Base-by-base conservation (phyloP, 2,113 vertebrate species). In the Sturnus vulgaris region DNA sequence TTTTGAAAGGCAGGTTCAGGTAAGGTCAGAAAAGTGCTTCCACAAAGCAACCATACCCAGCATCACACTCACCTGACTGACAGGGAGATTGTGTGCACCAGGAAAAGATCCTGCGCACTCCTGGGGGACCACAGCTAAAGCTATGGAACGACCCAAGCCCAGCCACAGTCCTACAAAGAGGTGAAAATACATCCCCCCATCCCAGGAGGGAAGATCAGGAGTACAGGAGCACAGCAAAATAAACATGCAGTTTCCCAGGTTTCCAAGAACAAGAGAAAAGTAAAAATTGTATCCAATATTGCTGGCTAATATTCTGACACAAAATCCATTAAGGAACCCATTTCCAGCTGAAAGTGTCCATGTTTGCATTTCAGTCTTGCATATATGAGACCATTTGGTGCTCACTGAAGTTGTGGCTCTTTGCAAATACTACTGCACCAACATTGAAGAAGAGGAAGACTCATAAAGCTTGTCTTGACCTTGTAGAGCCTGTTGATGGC, bases 31-130 rank as follows among this genome's bases (percentile, higher is more conserved):
- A 92, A 57, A 28, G 37, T 4, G 25, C 81, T 91, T 72, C 35
- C 78, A 90, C 27, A 63, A 17, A 81, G 50, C 0, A 0, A 46
- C n/a, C 27, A 5, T 44, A 21, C 5, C 35, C 33, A 64, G 70
- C 3, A 8, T 24, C 1, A 3, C 5, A 8, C 77, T 73, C 39
- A 71, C 31, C n/a, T 31, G 30, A 37, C 60, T 42, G 60, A 61
- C 4, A 24, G 33, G 46, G 23, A 40, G 7, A 31, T 1, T 2
- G 4, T 2, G 5, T 0, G 4, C 5, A 14, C 37, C 1, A 12
- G 17, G 59, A 53, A 42, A 30, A 59, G 24, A 79, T 22, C 7
- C 19, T 0, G 0, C 0, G 0, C 8, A 7, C 33, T 66, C 82
- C 40, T 60, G 65, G 2, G 1, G 56, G 65, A 79, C 22, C 78